Conservation (phyloP, 2,797 vertebrate genomes). For the Sebastes diaconus region DNA sequence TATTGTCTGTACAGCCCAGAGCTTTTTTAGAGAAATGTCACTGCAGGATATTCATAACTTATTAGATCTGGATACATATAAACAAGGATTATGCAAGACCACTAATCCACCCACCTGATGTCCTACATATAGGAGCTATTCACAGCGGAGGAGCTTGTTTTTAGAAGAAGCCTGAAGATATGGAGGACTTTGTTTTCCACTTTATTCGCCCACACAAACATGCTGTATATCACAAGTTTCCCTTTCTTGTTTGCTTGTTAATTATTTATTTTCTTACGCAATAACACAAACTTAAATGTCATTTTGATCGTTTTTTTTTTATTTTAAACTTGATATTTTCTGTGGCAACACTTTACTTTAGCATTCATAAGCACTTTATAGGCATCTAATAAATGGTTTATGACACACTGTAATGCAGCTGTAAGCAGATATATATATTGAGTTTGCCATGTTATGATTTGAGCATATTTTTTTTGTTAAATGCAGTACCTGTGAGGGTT, state of each 20-base stretch:
- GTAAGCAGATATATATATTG: not conserved
- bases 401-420: not conserved
- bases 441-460: too few species aligned
- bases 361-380: not conserved
- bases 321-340: not conserved
- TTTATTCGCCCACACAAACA: conserved; percentile 40
- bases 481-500: too few species aligned
- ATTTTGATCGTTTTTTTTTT: not conserved
- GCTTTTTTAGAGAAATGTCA: conserved; percentile 20
- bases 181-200: conserved; percentile 22
- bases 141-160: conserved; percentile 28
- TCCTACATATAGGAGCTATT: conserved; percentile 52
- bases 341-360: not conserved
- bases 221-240: not conserved
- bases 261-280: not conserved
- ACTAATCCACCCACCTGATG: conserved; percentile 54
- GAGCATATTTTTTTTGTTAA: too few species aligned
- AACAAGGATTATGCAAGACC: conserved; percentile 48
- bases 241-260: not conserved
- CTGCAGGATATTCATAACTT: conserved; percentile 38
- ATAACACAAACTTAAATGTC: not conserved
- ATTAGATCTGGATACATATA: conserved; percentile 38
- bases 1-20: conserved; percentile 29
- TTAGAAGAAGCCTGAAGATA: conserved; percentile 31
- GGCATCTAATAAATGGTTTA: not conserved